Conservation (phyloP, 2,797 vertebrate genomes). For the Gymnothorax reevesii region DNA sequence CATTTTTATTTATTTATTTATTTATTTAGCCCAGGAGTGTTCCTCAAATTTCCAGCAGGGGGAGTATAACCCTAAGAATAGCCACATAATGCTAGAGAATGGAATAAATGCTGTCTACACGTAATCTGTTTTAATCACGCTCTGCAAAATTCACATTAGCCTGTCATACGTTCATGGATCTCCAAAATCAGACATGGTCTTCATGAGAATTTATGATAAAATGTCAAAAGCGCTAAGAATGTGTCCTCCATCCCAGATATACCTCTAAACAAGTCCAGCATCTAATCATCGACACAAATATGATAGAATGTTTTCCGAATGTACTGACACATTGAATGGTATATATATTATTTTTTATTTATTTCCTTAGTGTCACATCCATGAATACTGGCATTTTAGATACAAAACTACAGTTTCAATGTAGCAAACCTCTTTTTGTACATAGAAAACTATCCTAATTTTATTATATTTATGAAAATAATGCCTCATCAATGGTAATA, state of each 20-base stretch:
- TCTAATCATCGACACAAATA: background rate
- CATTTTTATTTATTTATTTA: too few relatives aligned
- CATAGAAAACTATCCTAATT: slow-evolving; percentile 3
- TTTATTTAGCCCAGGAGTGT: background rate
- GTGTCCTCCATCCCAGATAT: background rate
- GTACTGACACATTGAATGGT: background rate
- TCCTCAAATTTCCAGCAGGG: background rate
- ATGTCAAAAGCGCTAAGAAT: background rate
- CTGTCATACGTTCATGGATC: background rate
- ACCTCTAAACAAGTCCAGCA: background rate
- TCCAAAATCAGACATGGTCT: background rate
- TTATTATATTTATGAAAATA: slow-evolving; percentile 26
- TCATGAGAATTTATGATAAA: background rate
- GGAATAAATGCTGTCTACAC: background rate
- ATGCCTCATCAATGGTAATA: slow-evolving; percentile 31
- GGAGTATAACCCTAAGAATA: background rate
- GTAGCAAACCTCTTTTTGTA: background rate
- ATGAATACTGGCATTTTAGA: slow-evolving; percentile 34
- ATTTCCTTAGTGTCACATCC: slow-evolving; percentile 48
- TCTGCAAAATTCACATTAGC: background rate
- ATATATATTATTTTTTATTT: slow-evolving; percentile 8
- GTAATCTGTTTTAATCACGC: background rate
- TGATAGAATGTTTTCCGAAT: background rate
- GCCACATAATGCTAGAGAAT: background rate
- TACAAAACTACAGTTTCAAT: slow-evolving; percentile 47